Base-by-base conservation (phyloP, 2,888 invertebrate genomes). In the Euplexia lucipara region DNA sequence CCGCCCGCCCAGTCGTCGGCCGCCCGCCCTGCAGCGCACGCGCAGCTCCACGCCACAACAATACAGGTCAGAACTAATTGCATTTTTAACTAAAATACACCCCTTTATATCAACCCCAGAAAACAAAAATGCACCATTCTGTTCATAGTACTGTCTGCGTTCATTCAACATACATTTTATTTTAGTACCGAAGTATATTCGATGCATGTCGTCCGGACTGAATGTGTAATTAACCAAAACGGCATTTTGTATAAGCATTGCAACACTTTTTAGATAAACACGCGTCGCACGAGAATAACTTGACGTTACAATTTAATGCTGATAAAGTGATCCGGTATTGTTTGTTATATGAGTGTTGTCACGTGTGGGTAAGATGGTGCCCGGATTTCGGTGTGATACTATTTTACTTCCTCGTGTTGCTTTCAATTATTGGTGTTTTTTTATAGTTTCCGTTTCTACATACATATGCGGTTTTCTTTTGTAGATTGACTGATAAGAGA, bases 1-100 rank as follows among this genome's bases (percentile, higher is more conserved):
- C 91, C 90, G 92, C 92, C 94, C 94, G 94, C 94, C 94, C 94
- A 94, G 94, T 94, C 92, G 85, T 81, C 90, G 85, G 87, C 93
- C 91, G 93, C 92, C 94, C 95, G 95, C 95, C 94, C 87, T 77
- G 76, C 88, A 79, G 75, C 81, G 79, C 78, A 86, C 89, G 88
- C 91, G 89, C 92, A 88, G 88, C 87, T 87, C 81, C 75, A 79
- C 80, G 63, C 70, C 75, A 68, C 69, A 70, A 52, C 52, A 65
- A 22, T 53, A 64, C 86, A 89, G 92, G 92, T 92, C 74, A 92
- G 93, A 64, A 72, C 54, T 49, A 68, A 77, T 49, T 75, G 71
- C 78, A 83, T 81, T 85, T 79, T 76, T 69, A 67, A 78, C 67
- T 74, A 75, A 79, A 77, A 75, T 75, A 74, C 57, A 59, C n/a